Percentiles rank a stretch among this genome's conserved stretches.
Evolutionary conservation across 2,113 vertebrate species (phyloP).

Genomic region (Asarcornis scutulata): DNA sequence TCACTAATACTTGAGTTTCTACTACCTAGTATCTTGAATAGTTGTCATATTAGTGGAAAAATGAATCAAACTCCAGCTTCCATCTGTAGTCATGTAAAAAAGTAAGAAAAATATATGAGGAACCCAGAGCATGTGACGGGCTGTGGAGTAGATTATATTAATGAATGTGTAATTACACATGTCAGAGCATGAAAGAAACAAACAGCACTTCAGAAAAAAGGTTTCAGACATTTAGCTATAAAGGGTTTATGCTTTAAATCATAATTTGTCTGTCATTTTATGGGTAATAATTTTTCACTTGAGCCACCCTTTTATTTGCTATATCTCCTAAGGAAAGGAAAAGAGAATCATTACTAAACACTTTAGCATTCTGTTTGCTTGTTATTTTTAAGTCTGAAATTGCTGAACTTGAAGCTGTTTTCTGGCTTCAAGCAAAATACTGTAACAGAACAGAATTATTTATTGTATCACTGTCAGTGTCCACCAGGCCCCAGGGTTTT

Average conservation of each 20-base stretch:
- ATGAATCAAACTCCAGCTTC: background rate
- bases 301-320: background rate
- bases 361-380: background rate
- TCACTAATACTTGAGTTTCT: background rate
- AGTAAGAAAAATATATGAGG: accelerated
- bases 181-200: background rate
- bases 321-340: background rate
- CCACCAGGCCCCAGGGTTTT: constrained; percentile 23
- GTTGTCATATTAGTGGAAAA: background rate
- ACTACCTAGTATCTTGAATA: background rate
- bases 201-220: background rate
- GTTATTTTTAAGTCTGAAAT: background rate
- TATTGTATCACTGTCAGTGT: constrained; percentile 10
- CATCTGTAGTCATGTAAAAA: background rate
- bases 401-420: constrained; percentile 25
- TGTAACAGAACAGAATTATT: constrained; percentile 7
- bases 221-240: background rate
- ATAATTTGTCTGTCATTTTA: background rate
- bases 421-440: constrained; percentile 37
- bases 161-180: background rate
- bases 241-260: background rate
- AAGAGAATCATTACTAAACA: constrained; percentile 2
- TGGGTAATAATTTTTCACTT: background rate
- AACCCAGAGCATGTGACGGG: background rate
- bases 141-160: background rate